These are phyloP conservation scores for Gymnopithys bicolor DNA, from an alignment of 2,797 vertebrate genomes.

Conservation along the genomic window DNA sequence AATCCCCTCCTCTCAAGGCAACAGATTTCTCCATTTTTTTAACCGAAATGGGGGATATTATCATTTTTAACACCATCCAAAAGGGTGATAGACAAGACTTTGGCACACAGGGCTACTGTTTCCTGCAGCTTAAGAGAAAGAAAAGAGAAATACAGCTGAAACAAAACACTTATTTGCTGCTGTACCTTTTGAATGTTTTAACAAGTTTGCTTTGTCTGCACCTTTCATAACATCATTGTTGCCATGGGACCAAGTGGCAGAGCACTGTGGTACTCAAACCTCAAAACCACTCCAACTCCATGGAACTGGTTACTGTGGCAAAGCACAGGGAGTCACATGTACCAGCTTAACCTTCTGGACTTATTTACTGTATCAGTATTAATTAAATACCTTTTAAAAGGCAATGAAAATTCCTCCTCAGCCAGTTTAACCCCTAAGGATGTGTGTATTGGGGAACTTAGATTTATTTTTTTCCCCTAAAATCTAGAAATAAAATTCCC, in stretches of 20 bases:
- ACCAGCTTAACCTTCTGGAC: neutral
- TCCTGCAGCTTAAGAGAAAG: neutral
- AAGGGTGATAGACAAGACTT: neutral
- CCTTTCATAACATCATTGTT: neutral
- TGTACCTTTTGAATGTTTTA: neutral
- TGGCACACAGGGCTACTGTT: neutral
- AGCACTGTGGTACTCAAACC: neutral
- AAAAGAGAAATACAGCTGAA: neutral
- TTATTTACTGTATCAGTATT: neutral
- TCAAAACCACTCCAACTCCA: neutral
- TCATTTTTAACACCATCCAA: neutral
- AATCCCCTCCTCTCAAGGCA: neutral
- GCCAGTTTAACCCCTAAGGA: neutral
- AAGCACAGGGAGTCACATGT: neutral
- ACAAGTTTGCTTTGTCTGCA: neutral
- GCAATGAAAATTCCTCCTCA: neutral
- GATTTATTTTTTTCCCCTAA: neutral
- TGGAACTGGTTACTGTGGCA: neutral
- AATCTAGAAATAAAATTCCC: neutral
- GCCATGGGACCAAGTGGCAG: slow-evolving; percentile 2
- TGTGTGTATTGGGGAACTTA: fast-evolving
- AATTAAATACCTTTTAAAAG: neutral
- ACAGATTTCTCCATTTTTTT: neutral
- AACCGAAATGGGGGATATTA: neutral
- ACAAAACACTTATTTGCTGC: neutral